Conservation (phyloP, 1,140 invertebrate genomes). For the Polypedilum vanderplanki region DNA sequence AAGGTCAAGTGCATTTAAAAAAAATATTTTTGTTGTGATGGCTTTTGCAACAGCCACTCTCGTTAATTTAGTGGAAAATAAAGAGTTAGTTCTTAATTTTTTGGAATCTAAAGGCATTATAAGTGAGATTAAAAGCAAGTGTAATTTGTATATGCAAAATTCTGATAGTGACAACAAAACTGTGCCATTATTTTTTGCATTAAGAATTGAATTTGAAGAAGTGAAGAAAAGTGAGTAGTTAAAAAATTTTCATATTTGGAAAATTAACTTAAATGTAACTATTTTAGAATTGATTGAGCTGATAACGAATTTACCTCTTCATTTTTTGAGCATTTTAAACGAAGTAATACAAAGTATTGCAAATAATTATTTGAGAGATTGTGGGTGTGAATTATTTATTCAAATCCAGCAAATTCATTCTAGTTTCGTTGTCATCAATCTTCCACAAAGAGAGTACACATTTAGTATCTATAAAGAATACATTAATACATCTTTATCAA, state of each 20-base stretch:
- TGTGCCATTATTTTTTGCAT: background rate
- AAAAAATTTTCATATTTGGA: no score
- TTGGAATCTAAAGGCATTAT: background rate
- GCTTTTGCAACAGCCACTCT: background rate
- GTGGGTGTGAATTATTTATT: no score
- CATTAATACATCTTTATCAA: background rate
- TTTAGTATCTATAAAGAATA: background rate
- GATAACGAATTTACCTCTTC: no score
- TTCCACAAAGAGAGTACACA: background rate
- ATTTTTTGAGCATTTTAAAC: no score
- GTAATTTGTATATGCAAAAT: background rate
- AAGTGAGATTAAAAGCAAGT: background rate
- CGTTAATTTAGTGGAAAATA: background rate
- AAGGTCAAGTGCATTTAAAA: no score
- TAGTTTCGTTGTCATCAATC: background rate
- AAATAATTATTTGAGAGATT: no score
- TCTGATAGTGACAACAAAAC: background rate
- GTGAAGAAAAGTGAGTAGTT: background rate
- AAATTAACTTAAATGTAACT: no score
- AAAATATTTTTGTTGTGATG: background rate
- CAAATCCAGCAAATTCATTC: background rate
- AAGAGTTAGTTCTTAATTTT: background rate
- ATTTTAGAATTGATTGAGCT: no score
- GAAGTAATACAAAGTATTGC: no score
- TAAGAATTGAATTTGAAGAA: background rate